Base-by-base conservation (phyloP, 2,113 vertebrate species). In the Scortum barcoo region DNA sequence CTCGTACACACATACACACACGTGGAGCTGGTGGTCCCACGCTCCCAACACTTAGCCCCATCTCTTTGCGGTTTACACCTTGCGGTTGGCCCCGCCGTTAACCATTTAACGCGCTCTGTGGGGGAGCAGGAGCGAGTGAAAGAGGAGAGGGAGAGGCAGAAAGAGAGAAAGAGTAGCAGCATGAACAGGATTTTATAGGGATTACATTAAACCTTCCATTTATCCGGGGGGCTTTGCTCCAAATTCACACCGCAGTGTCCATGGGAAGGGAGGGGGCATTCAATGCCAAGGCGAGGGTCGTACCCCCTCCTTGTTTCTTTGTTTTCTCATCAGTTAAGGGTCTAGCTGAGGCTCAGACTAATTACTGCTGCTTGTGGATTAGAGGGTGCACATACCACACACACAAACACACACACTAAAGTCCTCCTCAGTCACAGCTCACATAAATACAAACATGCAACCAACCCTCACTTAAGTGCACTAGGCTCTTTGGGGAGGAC, bases 151-250 rank as follows among this genome's bases (percentile, higher is more conserved):
- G 77, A 88, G 83, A 86, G 70, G 81, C 72, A 81, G 86, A 92
- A 86, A 66, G 74, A 87, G 86, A 89, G 92, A 93, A 88, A 92
- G 90, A 90, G 92, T 90, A 89, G 85, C 91, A 91, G 91, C 89
- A 86, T 91, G 91, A 93, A 88, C 87, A 80, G 85, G 91, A 89
- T 93, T 95, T 94, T 92, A 93, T 88, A 90, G 85, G 92, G 94
- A 94, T 95, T 95, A 95, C 89, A 92, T 93, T 94, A 94, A 95
- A 94, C 86, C 91, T 89, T 89, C 85, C 89, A 94, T 93, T 93
- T 93, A 94, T 93, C 93, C 81, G 19, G 88, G 57, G 72, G 87
- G 91, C 85, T 93, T 94, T 88, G 86, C 87, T 90, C 83, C 83
- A 80, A 88, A 89, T 91, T 93, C 87, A 87, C 90, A 85, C 71